These are phyloP conservation scores for Labeo catla DNA, from an alignment of 2,113 vertebrate genomes.

Conservation along the genomic window DNA sequence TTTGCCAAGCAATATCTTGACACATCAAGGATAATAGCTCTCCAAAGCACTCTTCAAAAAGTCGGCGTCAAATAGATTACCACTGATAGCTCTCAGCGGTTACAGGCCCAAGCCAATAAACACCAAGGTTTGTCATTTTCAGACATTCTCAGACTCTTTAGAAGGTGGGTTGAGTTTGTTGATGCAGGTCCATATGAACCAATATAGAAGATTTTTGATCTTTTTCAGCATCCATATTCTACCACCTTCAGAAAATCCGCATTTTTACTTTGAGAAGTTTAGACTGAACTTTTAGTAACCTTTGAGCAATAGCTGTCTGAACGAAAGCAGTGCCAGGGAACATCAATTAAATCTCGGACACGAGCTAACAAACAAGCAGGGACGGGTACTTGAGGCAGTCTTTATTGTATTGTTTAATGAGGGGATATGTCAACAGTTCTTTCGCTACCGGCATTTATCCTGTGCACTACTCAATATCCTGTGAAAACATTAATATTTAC, in stretches of 20 bases:
- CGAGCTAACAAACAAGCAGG: conserved; percentile 41
- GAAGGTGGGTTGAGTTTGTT: not conserved
- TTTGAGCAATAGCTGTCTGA: not conserved
- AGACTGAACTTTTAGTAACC: conserved; percentile 32
- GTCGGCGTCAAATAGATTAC: conserved; percentile 54
- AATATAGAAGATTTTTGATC: not conserved
- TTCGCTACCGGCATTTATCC: conserved; percentile 7
- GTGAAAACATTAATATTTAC: conserved; percentile 69
- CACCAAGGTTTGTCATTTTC: conserved; percentile 2
- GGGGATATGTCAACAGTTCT: conserved; percentile 63
- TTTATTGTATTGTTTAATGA: conserved; percentile 60
- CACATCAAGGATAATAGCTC: conserved; percentile 49
- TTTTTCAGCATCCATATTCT: not conserved
- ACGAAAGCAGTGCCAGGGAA: conserved; percentile 12
- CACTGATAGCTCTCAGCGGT: conserved; percentile 49
- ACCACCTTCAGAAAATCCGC: not conserved
- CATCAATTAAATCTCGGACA: conserved; percentile 46
- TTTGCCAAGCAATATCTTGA: conserved; percentile 46
- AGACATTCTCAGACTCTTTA: not conserved
- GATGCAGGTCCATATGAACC: not conserved
- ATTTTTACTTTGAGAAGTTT: conserved; percentile 20
- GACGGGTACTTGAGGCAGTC: conserved; percentile 41
- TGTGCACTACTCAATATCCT: conserved; percentile 58
- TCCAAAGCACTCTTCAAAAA: conserved; percentile 37
- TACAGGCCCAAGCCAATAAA: conserved; percentile 6